Evolutionary conservation across 1,140 invertebrate genomes (phyloP), one percentile per base, ranked within the genome.

Genomic region (Acarapis woodi): DNA sequence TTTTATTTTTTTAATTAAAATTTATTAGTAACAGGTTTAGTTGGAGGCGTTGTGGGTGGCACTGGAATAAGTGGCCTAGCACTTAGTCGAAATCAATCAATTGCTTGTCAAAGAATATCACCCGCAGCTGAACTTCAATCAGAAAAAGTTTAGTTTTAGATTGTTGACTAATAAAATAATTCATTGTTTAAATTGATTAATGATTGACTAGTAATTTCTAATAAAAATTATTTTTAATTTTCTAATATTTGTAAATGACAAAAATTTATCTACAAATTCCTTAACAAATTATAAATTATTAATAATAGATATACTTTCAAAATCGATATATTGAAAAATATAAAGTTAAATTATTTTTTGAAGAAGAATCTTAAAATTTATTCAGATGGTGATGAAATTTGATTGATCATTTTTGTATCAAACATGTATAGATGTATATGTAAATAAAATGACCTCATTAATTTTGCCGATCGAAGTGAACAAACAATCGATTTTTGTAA

Each of bases 61-160:
- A n/a, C n/a, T n/a, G n/a, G n/a, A n/a, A n/a, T n/a, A n/a, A n/a
- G n/a, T n/a, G n/a, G n/a, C n/a, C n/a, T n/a, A n/a, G n/a, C n/a
- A n/a, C n/a, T n/a, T n/a, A n/a, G n/a, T n/a, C n/a, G n/a, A n/a
- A n/a, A n/a, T n/a, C n/a, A n/a, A n/a, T n/a, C n/a, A n/a, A 57
- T 53, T 50, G 55, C 35, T 49, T 58, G 41, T 46, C 46, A 46
- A 3, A 31, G 49, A 24, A 48, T 53, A 8, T 51, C 50, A 3
- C 49, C 51, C 2, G 46, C 49, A 48, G 48, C 51, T 49, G 46
- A 59, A 50, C 44, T 54, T 48, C 53, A 56, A 38, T 48, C 58
- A 14, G 59, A 62, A 43, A 47, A 52, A 14, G 59, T 61, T 35
- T 61, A 35, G 14, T n/a, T n/a, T n/a, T 6, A 32, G 12, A 26